Base-by-base conservation (phyloP, 1,140 invertebrate genomes). In the Asobara japonica region DNA sequence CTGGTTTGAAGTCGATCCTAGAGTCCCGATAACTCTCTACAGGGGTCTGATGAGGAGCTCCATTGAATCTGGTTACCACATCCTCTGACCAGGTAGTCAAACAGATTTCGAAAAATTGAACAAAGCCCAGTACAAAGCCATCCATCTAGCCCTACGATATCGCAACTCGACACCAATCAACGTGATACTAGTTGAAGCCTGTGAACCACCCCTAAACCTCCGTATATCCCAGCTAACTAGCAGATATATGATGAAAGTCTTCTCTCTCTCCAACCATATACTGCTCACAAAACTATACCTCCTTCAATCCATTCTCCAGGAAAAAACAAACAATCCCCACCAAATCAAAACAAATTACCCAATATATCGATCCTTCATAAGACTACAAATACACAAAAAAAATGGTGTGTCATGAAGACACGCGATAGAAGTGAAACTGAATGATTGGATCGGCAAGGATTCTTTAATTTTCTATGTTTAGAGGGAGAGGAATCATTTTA, bases 151-250 rank as follows among this genome's bases (percentile, higher is more conserved):
- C 11, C 18, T 20, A n/a, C 36, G 38, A 27, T 22, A 22, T 27
- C 11, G 65, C 1, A 13, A 33, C 5, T 67, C 65, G 2, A 68
- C 66, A 10, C 66, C 66, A 10, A 68, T 45, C 11, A 68, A 68
- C 31, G 27, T 68, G 16, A 68, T 68, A 0, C 45, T 68, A 1
- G 45, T 45, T 51, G 66, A 68, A 33, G 29, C 66, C 0, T 18
- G 29, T 13, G 66, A 68, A 51, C 8, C 27, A 0, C 45, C 13
- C 1, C 13, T 68, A 2, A 2, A 18, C 2, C 1, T 68, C 2
- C 7, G 66, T 18, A 27, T 68, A 20, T 6, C 6, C 5, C 20
- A 68, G 16, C 10, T 33, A 20, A 11, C 11, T 8, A 33, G 22
- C n/a, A 68, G 27, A 10, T 68, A 51, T 18, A 51, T 68, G 6